A percentile compares a stretch with the other conserved stretches of the same genome.
Conservation (phyloP, 2,113 vertebrate genomes). For the Argyrosomus japonicus region DNA sequence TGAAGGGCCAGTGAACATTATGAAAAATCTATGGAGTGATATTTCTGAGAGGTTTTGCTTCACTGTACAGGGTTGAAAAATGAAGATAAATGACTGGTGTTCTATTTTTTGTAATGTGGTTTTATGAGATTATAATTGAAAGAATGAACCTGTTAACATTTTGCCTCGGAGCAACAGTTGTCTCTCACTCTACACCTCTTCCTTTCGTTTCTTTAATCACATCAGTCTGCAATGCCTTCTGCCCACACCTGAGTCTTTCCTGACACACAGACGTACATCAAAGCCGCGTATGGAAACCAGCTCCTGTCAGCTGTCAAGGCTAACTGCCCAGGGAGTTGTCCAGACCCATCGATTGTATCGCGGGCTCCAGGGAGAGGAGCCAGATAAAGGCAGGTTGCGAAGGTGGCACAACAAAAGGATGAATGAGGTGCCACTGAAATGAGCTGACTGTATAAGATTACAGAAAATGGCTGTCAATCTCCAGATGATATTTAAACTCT, state of each 20-base stretch:
- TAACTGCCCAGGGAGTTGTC: conserved; percentile 60
- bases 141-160: conserved; percentile 10
- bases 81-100: conserved; percentile 10
- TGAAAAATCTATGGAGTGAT: background rate
- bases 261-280: conserved; percentile 29
- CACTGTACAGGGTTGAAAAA: conserved; percentile 3
- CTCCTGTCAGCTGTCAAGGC: conserved; percentile 59
- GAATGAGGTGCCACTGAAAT: conserved; percentile 46
- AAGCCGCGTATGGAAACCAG: conserved; percentile 28
- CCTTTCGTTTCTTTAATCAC: conserved; percentile 21
- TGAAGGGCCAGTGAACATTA: conserved; percentile 2
- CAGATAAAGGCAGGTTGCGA: conserved; percentile 50
- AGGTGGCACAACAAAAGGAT: conserved; percentile 54
- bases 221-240: conserved; percentile 20
- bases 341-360: conserved; percentile 49
- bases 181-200: background rate
- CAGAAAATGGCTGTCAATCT: conserved; percentile 54
- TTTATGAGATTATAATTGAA: conserved; percentile 25
- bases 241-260: conserved; percentile 27
- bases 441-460: conserved; percentile 39
- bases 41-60: conserved; percentile 1
- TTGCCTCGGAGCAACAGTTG: background rate
- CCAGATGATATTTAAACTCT: conserved; percentile 18
- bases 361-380: conserved; percentile 26
- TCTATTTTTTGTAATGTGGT: background rate